Base-by-base conservation (phyloP, 2,797 vertebrate genomes). In the Pipistrellus pygmaeus region DNA sequence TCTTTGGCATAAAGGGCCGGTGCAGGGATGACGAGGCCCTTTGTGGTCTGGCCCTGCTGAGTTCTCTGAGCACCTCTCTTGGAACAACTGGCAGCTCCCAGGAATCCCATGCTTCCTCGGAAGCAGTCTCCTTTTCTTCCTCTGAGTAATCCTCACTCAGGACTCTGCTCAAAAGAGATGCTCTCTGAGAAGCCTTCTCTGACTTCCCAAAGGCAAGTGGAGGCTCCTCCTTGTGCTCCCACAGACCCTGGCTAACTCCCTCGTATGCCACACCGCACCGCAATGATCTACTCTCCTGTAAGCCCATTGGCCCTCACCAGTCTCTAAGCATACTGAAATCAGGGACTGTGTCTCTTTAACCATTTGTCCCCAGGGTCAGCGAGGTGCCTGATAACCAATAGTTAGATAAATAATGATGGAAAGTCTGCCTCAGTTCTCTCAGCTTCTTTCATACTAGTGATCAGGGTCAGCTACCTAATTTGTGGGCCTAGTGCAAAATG, bases 361-460 rank as follows among this genome's bases (percentile, higher is more conserved):
- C 32, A n/a, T 81, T 90, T 48, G 41, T 51, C 53, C 62, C 44
- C n/a, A 57, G 30, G 41, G 69, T 14, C 62, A 78, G 8, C 35
- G 71, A 86, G 46, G 55, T 41, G 23, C 38, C 87, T 90, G 71
- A 27, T 86, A 38, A 90, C 46, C 41, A 35, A 51, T 13, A 64
- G 69, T 76, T 90, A 72, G 8, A 66, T 82, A 51, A 86, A 87
- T 35, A 88, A 53, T 89, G 81, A 76, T 85, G 73, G 60, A 55
- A 81, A 88, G 25, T 71, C 66, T 76, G 13, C 35, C 62, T 81
- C 21, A 3, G 17, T 11, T 72, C 64, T 85, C 60, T 85, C 32
- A 48, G 30, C 20, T 64, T 75, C 60, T 89, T 76, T 85, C 85
- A 27, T 46, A 60, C 11, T 41, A 46, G 77, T 38, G 71, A 46